Percentiles rank a stretch among this genome's conserved stretches.
Evolutionary conservation across 2,888 invertebrate genomes (phyloP).

Genomic region (Cryptus viduatorius): DNA sequence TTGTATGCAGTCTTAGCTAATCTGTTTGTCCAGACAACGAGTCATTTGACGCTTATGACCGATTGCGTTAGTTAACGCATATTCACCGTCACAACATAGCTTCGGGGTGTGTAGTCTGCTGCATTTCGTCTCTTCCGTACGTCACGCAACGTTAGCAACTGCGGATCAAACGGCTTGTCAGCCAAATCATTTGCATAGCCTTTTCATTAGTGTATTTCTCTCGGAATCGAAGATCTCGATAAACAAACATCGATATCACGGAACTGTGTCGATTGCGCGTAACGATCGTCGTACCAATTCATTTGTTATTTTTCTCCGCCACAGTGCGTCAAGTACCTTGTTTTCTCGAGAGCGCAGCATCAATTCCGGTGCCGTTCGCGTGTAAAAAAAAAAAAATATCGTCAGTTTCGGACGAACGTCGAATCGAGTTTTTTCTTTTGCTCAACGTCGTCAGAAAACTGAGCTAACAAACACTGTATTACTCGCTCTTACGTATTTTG

Average conservation of each 20-base stretch:
- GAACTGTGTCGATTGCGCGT: background rate
- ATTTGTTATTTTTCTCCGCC: background rate
- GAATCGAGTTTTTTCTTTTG: background rate
- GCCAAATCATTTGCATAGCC: conserved; percentile 7
- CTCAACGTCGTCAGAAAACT: background rate
- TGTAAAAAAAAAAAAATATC: background rate
- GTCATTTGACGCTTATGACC: conserved; percentile 38
- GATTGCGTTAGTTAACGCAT: conserved; percentile 12
- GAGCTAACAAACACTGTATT: background rate
- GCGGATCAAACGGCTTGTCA: background rate
- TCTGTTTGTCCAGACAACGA: conserved; percentile 49
- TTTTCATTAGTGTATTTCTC: background rate
- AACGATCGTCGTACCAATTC: background rate
- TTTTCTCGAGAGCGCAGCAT: background rate
- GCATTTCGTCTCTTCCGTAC: conserved; percentile 5
- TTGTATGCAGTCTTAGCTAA: conserved; percentile 44
- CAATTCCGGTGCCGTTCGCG: background rate
- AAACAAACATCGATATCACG: background rate
- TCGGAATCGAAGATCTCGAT: background rate
- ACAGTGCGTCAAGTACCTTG: background rate
- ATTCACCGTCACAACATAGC: conserved; percentile 13
- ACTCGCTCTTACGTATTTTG: background rate
- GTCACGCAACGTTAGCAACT: conserved; percentile 2
- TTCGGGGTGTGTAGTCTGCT: background rate
- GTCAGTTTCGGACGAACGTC: background rate